Percentiles rank a stretch among this genome's conserved stretches.
Evolutionary conservation across 2,888 invertebrate genomes (phyloP).

Genomic region (Nineta flava): DNA sequence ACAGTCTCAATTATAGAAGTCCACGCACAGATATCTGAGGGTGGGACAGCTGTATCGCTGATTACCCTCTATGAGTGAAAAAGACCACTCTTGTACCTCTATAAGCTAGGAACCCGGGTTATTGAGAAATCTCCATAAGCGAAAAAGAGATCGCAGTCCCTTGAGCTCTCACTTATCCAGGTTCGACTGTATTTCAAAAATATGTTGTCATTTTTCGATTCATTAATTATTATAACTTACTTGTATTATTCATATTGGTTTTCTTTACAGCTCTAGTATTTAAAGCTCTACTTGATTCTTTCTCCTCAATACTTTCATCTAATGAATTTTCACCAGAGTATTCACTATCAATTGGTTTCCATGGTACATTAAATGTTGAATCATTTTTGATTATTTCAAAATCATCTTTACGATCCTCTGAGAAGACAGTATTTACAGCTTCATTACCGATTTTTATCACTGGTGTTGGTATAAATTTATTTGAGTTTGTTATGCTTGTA

Average conservation of each 20-base stretch:
- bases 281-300: slow-evolving; percentile 42
- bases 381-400: slow-evolving; percentile 14
- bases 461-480: slow-evolving; percentile 24
- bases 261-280: slow-evolving; percentile 21
- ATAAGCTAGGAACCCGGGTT: no score
- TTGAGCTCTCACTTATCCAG: no score
- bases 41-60: no score
- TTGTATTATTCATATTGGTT: background rate
- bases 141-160: no score
- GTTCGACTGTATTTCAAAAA: no score
- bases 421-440: slow-evolving; percentile 17
- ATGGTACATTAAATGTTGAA: slow-evolving; percentile 11
- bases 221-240: background rate
- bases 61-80: no score
- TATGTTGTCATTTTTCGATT: no score
- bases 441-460: slow-evolving; percentile 27
- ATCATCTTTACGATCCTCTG: slow-evolving; percentile 10
- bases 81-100: no score
- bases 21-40: no score
- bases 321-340: slow-evolving; percentile 13
- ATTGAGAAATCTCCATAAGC: no score
- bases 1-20: no score
- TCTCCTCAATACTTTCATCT: slow-evolving; percentile 23
- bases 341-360: slow-evolving; percentile 3
- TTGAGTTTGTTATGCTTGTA: slow-evolving; percentile 10